Conservation (phyloP, 2,888 invertebrate species). For the Dione vanillae region DNA sequence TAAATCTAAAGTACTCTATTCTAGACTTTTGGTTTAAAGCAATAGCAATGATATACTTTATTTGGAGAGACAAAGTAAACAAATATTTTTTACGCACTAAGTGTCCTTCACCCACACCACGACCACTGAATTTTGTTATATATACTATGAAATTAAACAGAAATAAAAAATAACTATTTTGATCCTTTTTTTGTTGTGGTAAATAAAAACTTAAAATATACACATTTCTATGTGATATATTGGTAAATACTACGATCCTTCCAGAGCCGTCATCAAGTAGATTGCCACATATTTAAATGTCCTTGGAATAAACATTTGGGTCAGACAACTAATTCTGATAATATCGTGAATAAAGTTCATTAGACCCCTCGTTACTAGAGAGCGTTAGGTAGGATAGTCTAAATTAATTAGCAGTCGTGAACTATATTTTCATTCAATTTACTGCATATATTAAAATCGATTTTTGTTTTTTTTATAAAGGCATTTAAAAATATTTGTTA, state of each 20-base stretch:
- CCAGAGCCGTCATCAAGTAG: not conserved
- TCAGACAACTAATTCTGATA: constrained; percentile 14
- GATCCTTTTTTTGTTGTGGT: too few species aligned
- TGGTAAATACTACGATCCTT: not conserved
- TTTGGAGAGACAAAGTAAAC: too few species aligned
- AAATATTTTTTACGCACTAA: too few species aligned
- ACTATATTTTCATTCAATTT: constrained; percentile 9
- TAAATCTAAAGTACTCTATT: too few species aligned
- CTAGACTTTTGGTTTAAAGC: too few species aligned
- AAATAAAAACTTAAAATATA: too few species aligned
- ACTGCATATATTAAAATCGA: constrained; percentile 1
- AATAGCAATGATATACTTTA: too few species aligned
- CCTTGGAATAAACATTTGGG: constrained; percentile 19
- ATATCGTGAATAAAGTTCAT: constrained; percentile 25
- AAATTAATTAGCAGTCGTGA: constrained; percentile 15
- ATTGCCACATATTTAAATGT: constrained; percentile 8
- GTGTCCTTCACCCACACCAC: too few species aligned
- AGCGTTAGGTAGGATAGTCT: constrained; percentile 1
- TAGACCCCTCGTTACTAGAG: constrained; percentile 19
- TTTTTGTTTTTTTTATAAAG: not conserved
- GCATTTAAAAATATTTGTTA: too few species aligned
- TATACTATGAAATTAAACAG: too few species aligned
- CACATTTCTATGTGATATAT: not conserved
- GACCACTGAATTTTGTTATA: too few species aligned
- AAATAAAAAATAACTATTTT: too few species aligned